Percentiles rank a stretch among this genome's conserved stretches.
phyloP scores from a whole-genome alignment of 2,113 vertebrate species.

The Eudyptes chrysolophus region DNA sequence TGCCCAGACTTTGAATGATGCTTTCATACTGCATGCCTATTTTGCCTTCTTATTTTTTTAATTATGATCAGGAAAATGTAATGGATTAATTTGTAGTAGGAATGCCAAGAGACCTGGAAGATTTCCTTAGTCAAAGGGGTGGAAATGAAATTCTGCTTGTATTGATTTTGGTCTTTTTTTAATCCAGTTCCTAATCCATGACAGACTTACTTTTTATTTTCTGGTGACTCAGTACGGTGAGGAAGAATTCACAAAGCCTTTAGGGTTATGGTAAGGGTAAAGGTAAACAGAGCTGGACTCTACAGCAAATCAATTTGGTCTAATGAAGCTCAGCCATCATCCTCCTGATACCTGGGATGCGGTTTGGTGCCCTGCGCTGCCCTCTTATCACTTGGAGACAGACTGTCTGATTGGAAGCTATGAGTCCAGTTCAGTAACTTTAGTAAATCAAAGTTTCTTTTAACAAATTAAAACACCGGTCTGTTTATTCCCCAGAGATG shows the following conservation, averaged over 20 bases:
- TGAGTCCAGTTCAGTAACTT: neutral
- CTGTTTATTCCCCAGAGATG: neutral
- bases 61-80: neutral
- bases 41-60: neutral
- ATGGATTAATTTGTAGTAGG: neutral
- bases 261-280: neutral
- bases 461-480: neutral
- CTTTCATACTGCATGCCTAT: neutral
- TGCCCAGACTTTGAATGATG: neutral
- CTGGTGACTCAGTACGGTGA: neutral
- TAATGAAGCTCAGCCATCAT: neutral
- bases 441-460: neutral
- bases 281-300: neutral
- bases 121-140: neutral
- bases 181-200: neutral
- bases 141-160: neutral
- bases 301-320: neutral
- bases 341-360: neutral
- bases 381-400: neutral
- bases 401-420: neutral
- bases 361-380: neutral
- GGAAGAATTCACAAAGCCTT: neutral
- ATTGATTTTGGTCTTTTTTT: slow-evolving; percentile 1
- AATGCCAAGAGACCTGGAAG: neutral
- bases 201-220: neutral